Evolutionary conservation across 2,113 vertebrate species (phyloP), one percentile per base, ranked within the genome.

Genomic region (Cyprinodon tularosa): DNA sequence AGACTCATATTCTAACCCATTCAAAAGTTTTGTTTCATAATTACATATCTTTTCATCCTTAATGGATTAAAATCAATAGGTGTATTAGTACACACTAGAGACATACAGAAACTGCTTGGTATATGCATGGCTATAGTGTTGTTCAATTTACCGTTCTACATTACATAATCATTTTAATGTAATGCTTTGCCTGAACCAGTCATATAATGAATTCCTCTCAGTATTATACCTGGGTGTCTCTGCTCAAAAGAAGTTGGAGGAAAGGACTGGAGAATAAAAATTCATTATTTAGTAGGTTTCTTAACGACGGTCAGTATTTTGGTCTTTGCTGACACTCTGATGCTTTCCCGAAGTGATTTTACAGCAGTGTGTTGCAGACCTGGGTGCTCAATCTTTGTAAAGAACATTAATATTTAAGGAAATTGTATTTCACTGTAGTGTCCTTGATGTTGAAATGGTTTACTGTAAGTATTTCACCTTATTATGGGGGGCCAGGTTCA

Each of bases 241-340:
- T 40, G 68, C 50, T 37, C 29, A 29, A 36, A 63, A 48, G 69
- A 78, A 74, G 74, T 64, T 39, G n/a, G 14, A 63, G 42, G 61
- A 63, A 71, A 62, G 68, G n/a, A 40, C 15, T 20, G 50, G 39
- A 50, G 29, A 76, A 68, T 63, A 1, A 60, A 47, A 72, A 83
- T 22, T 36, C 15, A 64, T 65, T 15, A 71, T 83, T 66, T 22
- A 79, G 42, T 13, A 47, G 45, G n/a, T 60, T 62, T 62, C 6
- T 59, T 8, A 53, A 14, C 22, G 10, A 42, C 53, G 1, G 67
- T 36, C 42, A 29, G 38, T 44, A 37, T 44, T 62, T 68, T 76
- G 37, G 36, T 45, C 44, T 48, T 12, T 14, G 37, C 66, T 64
- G 66, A 79, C 70, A 37, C 48, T 64, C n/a, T 72, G 50, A 72